Evolutionary conservation across 2,113 vertebrate genomes (phyloP).

Genomic region (Vidua chalybeata): DNA sequence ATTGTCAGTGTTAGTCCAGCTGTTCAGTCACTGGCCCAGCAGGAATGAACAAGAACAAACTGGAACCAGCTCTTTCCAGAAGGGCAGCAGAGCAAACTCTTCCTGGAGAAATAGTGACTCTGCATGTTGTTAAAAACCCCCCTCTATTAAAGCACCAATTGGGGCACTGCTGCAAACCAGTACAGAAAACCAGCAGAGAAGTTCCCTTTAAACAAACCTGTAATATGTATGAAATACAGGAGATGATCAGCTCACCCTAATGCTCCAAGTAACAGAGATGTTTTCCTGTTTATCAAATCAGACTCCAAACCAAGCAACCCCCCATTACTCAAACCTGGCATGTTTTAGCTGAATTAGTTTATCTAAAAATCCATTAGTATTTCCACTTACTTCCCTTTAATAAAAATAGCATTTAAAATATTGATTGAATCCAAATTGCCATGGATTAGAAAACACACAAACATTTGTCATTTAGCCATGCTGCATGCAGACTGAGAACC

Average conservation of each 20-base stretch:
- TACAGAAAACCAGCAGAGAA: not conserved
- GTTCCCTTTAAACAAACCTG: not conserved
- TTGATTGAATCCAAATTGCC: not conserved
- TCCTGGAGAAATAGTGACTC: not conserved
- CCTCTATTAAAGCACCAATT: not conserved
- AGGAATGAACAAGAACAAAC: conserved; percentile 7
- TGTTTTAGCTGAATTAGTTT: not conserved
- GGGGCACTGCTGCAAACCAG: not conserved
- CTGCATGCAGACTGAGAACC: conserved; percentile 73
- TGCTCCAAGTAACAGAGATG: not conserved
- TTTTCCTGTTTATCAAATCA: not conserved
- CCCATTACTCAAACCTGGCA: not conserved
- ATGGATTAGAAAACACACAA: not conserved
- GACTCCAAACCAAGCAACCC: not conserved
- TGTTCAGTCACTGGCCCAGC: not conserved
- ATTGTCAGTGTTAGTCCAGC: conserved; percentile 19
- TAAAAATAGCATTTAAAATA: not conserved
- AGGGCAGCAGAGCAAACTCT: not conserved
- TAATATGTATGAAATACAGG: not conserved
- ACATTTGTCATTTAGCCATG: conserved; percentile 38
- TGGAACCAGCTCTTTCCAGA: not conserved
- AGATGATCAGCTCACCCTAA: not conserved
- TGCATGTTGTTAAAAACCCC: not conserved
- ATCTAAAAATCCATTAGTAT: not conserved
- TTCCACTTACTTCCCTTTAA: not conserved